These are phyloP conservation scores for Acanthisitta chloris DNA, from an alignment of 2,113 vertebrate genomes.

Conservation along the genomic window DNA sequence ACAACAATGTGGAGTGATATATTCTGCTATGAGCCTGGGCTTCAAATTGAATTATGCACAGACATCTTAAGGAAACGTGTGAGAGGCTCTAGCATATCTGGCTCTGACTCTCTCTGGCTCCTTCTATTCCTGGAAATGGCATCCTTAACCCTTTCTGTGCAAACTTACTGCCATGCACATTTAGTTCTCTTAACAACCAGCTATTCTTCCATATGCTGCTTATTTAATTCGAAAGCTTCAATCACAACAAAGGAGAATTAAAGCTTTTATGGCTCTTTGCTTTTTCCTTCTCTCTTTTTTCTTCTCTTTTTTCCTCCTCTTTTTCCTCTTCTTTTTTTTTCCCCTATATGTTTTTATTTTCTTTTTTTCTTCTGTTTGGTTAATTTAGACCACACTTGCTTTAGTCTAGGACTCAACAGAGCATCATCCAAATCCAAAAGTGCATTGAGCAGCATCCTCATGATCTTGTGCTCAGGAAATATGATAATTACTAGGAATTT, in stretches of 20 bases:
- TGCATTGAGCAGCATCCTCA: neutral
- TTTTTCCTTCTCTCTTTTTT: neutral
- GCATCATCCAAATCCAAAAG: neutral
- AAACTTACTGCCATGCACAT: neutral
- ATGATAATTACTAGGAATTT: neutral
- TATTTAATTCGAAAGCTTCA: neutral
- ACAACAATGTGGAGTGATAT: neutral
- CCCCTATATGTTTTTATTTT: neutral
- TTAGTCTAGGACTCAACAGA: neutral
- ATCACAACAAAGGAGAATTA: neutral
- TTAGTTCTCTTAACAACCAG: neutral
- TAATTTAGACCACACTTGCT: neutral
- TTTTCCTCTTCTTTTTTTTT: neutral
- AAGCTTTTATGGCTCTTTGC: neutral
- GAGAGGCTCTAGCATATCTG: slow-evolving; percentile 30
- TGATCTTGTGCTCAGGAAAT: neutral
- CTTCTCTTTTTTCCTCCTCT: neutral
- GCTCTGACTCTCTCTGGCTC: slow-evolving; percentile 9
- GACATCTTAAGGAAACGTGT: slow-evolving; percentile 36
- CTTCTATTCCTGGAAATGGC: slow-evolving; percentile 15
- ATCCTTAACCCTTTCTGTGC: slow-evolving; percentile 42
- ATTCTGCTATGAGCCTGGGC: slow-evolving; percentile 58
- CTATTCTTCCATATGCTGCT: slow-evolving; percentile 3
- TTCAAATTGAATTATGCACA: slow-evolving; percentile 61
- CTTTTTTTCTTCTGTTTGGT: neutral